Percentiles rank a stretch among this genome's conserved stretches.
These are phyloP conservation scores for Drosophila subpulchrella DNA, from an alignment of 1,140 invertebrate genomes.

Conservation along the genomic window DNA sequence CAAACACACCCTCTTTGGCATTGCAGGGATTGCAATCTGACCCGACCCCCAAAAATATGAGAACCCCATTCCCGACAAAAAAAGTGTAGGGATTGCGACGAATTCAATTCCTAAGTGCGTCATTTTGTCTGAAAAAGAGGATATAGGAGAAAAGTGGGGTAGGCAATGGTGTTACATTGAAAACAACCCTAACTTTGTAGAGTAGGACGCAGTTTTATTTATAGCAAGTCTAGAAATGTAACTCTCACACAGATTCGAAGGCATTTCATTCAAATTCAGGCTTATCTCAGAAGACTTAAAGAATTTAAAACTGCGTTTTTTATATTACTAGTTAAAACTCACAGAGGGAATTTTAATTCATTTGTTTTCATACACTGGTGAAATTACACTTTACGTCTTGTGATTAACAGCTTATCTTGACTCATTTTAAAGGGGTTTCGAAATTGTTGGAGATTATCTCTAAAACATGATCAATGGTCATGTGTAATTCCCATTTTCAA, in stretches of 20 bases:
- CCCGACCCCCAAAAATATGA: conserved; percentile 13
- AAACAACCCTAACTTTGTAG: conserved; percentile 6
- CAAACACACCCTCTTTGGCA: conserved; percentile 1
- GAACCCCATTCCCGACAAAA: not conserved
- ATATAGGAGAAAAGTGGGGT: not conserved
- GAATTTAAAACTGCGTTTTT: too few species aligned
- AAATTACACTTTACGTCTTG: conserved; percentile 12
- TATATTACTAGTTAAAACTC: too few species aligned
- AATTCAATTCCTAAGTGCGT: conserved; percentile 38
- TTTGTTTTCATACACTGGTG: not conserved
- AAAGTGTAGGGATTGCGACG: conserved; percentile 5
- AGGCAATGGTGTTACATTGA: not conserved
- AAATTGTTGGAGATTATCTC: not conserved
- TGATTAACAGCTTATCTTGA: conserved; percentile 10
- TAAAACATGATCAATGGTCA: not conserved
- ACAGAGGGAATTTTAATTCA: not conserved
- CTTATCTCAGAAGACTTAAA: too few species aligned
- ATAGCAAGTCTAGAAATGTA: not conserved
- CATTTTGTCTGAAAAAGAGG: conserved; percentile 5
- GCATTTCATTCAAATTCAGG: not conserved
- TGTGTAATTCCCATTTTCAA: not conserved
- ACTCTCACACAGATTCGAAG: not conserved
- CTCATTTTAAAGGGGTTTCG: not conserved
- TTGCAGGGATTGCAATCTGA: conserved; percentile 55
- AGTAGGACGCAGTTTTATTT: not conserved